Evolutionary conservation across 2,888 invertebrate species (phyloP).

Genomic region (Acrobasis suavella): DNA sequence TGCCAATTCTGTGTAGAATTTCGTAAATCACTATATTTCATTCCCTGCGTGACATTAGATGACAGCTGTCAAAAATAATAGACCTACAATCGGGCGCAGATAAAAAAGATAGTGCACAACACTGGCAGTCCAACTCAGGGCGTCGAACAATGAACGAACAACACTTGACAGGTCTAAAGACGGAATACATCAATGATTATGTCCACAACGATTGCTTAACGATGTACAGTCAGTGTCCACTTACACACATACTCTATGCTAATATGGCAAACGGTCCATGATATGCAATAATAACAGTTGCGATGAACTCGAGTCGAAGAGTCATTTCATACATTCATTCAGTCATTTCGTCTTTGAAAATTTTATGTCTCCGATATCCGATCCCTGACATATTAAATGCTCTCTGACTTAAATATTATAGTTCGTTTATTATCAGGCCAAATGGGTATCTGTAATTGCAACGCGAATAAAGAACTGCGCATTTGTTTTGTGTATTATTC

Average conservation of each 20-base stretch:
- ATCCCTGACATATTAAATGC: too few species aligned
- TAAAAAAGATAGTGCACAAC: constrained; percentile 19
- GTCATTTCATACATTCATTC: neutral
- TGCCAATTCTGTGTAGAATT: too few species aligned
- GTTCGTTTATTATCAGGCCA: too few species aligned
- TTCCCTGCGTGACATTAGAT: neutral
- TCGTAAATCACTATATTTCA: too few species aligned
- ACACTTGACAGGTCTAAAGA: constrained; percentile 46
- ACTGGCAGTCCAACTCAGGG: constrained; percentile 35
- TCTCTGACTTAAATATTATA: too few species aligned
- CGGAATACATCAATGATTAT: constrained; percentile 69
- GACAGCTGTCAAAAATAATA: constrained; percentile 31
- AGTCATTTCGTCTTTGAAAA: too few species aligned
- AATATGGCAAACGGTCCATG: constrained; percentile 78
- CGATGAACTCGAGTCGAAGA: constrained; percentile 27
- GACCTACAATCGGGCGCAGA: constrained; percentile 2
- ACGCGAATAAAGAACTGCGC: too few species aligned
- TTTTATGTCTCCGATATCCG: too few species aligned
- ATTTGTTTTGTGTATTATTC: too few species aligned
- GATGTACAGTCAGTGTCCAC: constrained; percentile 53
- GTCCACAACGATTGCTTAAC: constrained; percentile 67
- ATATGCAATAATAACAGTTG: constrained; percentile 53
- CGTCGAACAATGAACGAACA: constrained; percentile 44
- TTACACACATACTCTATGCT: constrained; percentile 58
- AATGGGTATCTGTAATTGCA: too few species aligned